A percentile compares a stretch with the other conserved stretches of the same genome.
Conservation (phyloP, 2,888 invertebrate species). For the Leptinotarsa juncta region DNA sequence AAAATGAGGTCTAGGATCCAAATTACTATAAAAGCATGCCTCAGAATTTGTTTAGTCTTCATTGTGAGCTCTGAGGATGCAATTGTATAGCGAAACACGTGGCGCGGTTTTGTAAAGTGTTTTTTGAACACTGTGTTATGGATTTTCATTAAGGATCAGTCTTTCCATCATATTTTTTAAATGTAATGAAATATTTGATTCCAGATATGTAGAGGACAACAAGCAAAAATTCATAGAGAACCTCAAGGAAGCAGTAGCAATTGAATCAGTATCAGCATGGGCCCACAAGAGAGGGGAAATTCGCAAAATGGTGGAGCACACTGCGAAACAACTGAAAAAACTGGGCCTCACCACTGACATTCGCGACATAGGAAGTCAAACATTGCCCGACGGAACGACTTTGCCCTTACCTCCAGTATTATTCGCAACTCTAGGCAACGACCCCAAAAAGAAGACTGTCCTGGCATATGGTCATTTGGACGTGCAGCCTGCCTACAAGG, state of each 20-base stretch:
- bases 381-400: slow-evolving; percentile 76
- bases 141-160: too few relatives aligned
- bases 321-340: slow-evolving; percentile 62
- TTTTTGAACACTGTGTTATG: too few relatives aligned
- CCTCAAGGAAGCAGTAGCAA: slow-evolving; percentile 86
- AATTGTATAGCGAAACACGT: too few relatives aligned
- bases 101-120: too few relatives aligned
- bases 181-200: slow-evolving; percentile 56
- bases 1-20: too few relatives aligned
- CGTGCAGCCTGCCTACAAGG: slow-evolving; percentile 93
- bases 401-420: slow-evolving; percentile 89
- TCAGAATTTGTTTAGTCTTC: too few relatives aligned
- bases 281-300: slow-evolving; percentile 84
- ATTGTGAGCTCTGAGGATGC: too few relatives aligned
- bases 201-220: slow-evolving; percentile 82
- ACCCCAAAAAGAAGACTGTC: slow-evolving; percentile 90
- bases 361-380: slow-evolving; percentile 77
- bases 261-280: slow-evolving; percentile 94
- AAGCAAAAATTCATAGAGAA: slow-evolving; percentile 79
- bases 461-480: slow-evolving; percentile 97
- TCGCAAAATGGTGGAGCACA: slow-evolving; percentile 74
- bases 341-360: slow-evolving; percentile 51
- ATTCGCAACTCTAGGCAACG: slow-evolving; percentile 82
- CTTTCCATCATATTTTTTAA: too few relatives aligned
- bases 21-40: too few relatives aligned